phyloP scores from a whole-genome alignment of 2,797 vertebrate genomes.

The Hoplostethus atlanticus region DNA sequence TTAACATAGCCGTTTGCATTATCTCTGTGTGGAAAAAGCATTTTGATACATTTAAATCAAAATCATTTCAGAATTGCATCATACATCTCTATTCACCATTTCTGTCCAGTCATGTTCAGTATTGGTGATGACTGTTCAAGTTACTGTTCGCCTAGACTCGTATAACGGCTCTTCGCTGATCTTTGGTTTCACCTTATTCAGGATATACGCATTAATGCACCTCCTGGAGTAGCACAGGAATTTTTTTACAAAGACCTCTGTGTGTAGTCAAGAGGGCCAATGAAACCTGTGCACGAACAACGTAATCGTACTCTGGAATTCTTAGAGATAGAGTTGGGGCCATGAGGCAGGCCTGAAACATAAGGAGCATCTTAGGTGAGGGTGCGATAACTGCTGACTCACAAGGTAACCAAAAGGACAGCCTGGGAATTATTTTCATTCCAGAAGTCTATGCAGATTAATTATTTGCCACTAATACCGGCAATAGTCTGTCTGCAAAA shows the following conservation, averaged over 20 bases:
- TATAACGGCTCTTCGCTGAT: constrained; percentile 43
- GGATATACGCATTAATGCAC: constrained; percentile 63
- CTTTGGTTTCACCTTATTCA: constrained; percentile 69
- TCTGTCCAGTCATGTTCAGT: constrained; percentile 56
- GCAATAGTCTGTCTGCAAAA: not conserved
- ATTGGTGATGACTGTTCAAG: constrained; percentile 24
- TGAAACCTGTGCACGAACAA: constrained; percentile 40
- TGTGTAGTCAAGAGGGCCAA: constrained; percentile 55
- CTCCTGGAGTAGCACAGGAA: constrained; percentile 59
- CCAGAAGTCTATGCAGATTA: constrained; percentile 13
- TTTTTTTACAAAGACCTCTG: constrained; percentile 66
- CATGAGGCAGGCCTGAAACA: constrained; percentile 37
- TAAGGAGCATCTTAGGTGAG: constrained; percentile 49
- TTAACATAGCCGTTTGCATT: not conserved
- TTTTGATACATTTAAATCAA: not conserved
- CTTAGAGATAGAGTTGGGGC: constrained; percentile 16
- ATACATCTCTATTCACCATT: constrained; percentile 37
- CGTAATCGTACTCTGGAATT: constrained; percentile 64
- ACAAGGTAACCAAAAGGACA: constrained; percentile 44
- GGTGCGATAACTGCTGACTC: constrained; percentile 49
- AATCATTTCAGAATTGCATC: constrained; percentile 11
- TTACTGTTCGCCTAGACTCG: constrained; percentile 41
- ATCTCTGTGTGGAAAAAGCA: not conserved
- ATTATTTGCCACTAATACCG: constrained; percentile 4
- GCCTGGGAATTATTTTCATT: constrained; percentile 40